A percentile compares a stretch with the other conserved stretches of the same genome.
Conservation (phyloP, 1,140 invertebrate genomes). For the Drosophila malerkotliana region DNA sequence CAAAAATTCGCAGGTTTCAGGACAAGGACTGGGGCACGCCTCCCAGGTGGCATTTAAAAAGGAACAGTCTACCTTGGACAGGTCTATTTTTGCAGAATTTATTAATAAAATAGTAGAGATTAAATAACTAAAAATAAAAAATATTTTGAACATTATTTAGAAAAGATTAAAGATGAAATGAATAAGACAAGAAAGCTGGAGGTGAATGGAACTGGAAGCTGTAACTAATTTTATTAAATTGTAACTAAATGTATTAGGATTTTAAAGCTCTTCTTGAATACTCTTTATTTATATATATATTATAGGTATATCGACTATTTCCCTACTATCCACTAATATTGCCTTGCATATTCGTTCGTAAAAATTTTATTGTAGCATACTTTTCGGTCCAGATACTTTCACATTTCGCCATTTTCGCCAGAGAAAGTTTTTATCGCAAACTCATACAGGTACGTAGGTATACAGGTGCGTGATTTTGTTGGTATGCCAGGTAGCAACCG, state of each 20-base stretch:
- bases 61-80: constrained; percentile 3
- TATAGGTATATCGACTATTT: neutral
- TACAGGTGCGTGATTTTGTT: constrained; percentile 24
- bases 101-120: neutral
- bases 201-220: no score
- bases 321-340: constrained; percentile 21
- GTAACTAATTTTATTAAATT: no score
- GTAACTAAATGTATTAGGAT: no score
- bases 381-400: constrained; percentile 45
- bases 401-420: constrained; percentile 9
- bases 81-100: neutral
- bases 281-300: neutral
- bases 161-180: neutral
- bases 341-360: constrained; percentile 17
- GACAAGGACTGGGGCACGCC: constrained; percentile 10
- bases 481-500: constrained; percentile 31
- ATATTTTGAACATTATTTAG: neutral
- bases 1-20: constrained; percentile 25
- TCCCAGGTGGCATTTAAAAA: constrained; percentile 15
- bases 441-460: constrained; percentile 4
- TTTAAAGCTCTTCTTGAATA: neutral
- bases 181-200: rapidly evolving
- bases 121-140: neutral
- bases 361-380: constrained; percentile 58
- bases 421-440: constrained; percentile 49